Conservation (phyloP, 2,888 invertebrate genomes). For the Apodemia zela region DNA sequence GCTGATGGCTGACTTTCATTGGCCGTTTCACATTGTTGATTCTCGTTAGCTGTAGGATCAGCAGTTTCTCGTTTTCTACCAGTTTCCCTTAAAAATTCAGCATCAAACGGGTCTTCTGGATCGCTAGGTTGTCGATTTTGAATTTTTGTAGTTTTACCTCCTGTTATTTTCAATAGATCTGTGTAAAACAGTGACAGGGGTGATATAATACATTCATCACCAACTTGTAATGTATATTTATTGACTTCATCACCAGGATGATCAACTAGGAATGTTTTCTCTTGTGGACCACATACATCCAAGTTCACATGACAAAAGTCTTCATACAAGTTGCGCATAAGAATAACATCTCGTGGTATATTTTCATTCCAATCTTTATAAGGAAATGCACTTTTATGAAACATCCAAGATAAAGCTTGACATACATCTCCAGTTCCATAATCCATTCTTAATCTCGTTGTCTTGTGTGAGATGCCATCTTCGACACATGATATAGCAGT, state of each 20-base stretch:
- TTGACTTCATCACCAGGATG: constrained; percentile 84
- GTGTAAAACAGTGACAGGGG: constrained; percentile 93
- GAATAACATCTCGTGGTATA: constrained; percentile 87
- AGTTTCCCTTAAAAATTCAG: constrained; percentile 93
- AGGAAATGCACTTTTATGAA: constrained; percentile 94
- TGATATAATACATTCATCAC: constrained; percentile 92
- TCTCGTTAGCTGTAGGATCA: constrained; percentile 62
- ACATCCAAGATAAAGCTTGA: constrained; percentile 92
- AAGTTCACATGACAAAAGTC: constrained; percentile 95
- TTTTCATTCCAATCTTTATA: constrained; percentile 89
- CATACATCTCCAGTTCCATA: constrained; percentile 96
- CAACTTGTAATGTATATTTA: constrained; percentile 89
- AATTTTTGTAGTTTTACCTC: constrained; percentile 85
- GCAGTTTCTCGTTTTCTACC: constrained; percentile 80
- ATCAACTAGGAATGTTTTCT: constrained; percentile 87
- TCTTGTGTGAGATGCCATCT: constrained; percentile 95
- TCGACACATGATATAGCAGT: constrained; percentile 97
- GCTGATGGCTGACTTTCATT: constrained; percentile 71
- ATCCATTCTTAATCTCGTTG: constrained; percentile 90
- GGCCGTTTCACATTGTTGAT: constrained; percentile 69
- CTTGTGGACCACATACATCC: constrained; percentile 93
- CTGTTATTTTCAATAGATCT: constrained; percentile 92
- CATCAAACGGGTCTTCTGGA: constrained; percentile 96
- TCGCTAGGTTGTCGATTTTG: constrained; percentile 87
- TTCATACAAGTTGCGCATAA: constrained; percentile 92